phyloP scores from a whole-genome alignment of 1,140 invertebrate species.

The Eriosoma lanigerum region DNA sequence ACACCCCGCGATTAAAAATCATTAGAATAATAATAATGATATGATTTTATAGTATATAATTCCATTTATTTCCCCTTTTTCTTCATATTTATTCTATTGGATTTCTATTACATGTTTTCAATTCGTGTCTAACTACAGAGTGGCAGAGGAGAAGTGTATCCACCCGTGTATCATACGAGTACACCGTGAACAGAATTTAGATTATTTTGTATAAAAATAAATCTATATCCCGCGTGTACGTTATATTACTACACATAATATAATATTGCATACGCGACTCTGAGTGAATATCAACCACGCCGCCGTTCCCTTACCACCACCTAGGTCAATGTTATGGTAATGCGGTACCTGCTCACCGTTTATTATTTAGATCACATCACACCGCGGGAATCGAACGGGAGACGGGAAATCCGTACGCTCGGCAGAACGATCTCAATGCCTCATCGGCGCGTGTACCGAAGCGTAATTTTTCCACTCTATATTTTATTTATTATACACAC shows the following conservation, averaged over 20 bases:
- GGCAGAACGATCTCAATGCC: slow-evolving; percentile 37
- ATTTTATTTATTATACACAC: slow-evolving; percentile 42
- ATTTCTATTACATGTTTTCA: too few species aligned
- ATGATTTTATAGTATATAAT: too few species aligned
- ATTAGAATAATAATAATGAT: too few species aligned
- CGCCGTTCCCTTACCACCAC: too few species aligned
- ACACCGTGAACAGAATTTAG: neutral
- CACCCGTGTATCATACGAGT: too few species aligned
- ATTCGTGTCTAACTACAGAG: too few species aligned
- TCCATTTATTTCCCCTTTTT: too few species aligned
- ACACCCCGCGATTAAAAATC: too few species aligned
- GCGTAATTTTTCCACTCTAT: slow-evolving; percentile 45
- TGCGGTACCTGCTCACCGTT: neutral
- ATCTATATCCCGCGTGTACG: too few species aligned
- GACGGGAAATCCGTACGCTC: slow-evolving; percentile 44
- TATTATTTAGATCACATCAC: slow-evolving; percentile 49
- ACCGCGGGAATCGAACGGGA: slow-evolving; percentile 31
- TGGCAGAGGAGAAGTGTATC: too few species aligned
- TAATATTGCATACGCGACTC: neutral
- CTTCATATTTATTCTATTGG: too few species aligned
- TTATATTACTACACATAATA: neutral
- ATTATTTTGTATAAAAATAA: neutral
- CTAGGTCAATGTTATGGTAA: slow-evolving; percentile 39
- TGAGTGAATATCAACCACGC: slow-evolving; percentile 30
- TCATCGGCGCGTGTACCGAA: slow-evolving; percentile 22